Evolutionary conservation across 2,888 invertebrate genomes (phyloP), one percentile per base, ranked within the genome.

Genomic region (Spodoptera exigua): DNA sequence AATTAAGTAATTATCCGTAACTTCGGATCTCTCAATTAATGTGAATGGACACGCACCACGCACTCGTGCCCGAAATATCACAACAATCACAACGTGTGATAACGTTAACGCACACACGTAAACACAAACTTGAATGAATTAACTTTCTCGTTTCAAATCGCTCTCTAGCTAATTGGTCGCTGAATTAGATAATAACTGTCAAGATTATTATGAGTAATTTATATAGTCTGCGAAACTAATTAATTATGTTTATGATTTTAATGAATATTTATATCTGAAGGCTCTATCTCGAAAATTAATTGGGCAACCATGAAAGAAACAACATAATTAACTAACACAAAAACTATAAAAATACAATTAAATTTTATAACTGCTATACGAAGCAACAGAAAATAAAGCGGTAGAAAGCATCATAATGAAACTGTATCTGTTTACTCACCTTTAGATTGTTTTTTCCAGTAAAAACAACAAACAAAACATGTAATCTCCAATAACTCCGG

Each of bases 401-500:
- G 36, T 27, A 48, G 37, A 46, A 62, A 40, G 18, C 35, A 21
- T 32, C 12, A 39, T 7, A 10, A 7, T 27, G 5, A 13, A 11
- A 45, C 2, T 53, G 46, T 47, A 43, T 62, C 17, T 67, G 73
- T 68, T 72, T 80, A 81, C 27, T 27, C 27, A 27, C 81, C 80
- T 79, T 68, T 36, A 70, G 61, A 51, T 53, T 32, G 48, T 55
- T 53, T 74, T 70, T 71, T 54, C 69, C 55, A 49, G 35, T 59
- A 49, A 61, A 70, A 62, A 69, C 73, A 61, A 71, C 68, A 70
- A 67, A 62, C 55, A 61, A 76, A 76, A 72, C 72, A 70, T 70
- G 65, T 69, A 75, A 37, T 74, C 67, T 78, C 78, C 79, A 74
- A 75, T 46, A 72, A 41, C 66, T 65, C 69, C 67, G 66, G 83